Evolutionary conservation across 2,113 vertebrate species (phyloP).

Genomic region (Penelope pileata): DNA sequence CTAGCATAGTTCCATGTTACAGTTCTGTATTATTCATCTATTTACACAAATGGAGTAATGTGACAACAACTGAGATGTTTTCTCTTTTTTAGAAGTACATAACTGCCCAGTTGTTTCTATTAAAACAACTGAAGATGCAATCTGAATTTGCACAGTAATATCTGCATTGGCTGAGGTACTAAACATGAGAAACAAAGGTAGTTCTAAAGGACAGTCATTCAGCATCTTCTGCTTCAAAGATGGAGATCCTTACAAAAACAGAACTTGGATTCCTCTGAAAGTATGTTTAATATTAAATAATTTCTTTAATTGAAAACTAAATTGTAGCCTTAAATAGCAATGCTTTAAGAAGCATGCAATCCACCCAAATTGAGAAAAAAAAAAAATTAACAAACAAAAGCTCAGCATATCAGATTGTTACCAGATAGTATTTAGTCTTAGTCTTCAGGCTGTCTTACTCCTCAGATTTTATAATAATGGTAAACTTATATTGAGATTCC

Average conservation of each 20-base stretch:
- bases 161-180: background rate
- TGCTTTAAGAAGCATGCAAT: background rate
- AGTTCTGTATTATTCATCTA: background rate
- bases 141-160: background rate
- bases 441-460: background rate
- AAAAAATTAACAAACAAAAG: too few species aligned
- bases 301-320: background rate
- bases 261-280: background rate
- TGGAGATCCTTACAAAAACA: background rate
- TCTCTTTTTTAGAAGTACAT: background rate
- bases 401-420: too few species aligned
- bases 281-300: background rate
- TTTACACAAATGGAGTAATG: background rate
- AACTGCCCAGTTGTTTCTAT: background rate
- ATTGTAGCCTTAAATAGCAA: background rate
- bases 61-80: background rate
- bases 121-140: background rate
- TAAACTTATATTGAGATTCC: background rate
- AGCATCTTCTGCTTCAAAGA: background rate
- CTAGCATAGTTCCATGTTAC: background rate
- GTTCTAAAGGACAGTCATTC: background rate
- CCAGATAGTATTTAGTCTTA: background rate
- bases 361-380: background rate
- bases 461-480: background rate
- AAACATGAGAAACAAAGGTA: background rate